These are phyloP conservation scores for Barbus barbus DNA, from an alignment of 2,113 vertebrate species.

Conservation along the genomic window DNA sequence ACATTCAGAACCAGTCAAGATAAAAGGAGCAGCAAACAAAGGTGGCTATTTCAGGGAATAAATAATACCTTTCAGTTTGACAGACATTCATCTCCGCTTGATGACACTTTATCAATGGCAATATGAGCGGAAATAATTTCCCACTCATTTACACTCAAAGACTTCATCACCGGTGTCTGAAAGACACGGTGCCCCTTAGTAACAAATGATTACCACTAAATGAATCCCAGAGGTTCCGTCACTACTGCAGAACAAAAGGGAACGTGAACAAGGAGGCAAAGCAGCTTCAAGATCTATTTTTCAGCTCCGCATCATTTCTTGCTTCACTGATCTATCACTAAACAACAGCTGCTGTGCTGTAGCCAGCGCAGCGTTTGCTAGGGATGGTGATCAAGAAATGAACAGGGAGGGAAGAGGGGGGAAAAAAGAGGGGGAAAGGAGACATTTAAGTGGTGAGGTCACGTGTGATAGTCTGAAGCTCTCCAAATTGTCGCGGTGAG, in stretches of 20 bases:
- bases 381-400: conserved; percentile 64
- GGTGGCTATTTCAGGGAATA: conserved; percentile 37
- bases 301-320: conserved; percentile 85
- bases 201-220: conserved; percentile 85
- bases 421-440: conserved; percentile 55
- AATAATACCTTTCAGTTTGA: conserved; percentile 64
- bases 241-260: conserved; percentile 80
- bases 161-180: conserved; percentile 81
- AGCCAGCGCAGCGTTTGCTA: conserved; percentile 65
- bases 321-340: conserved; percentile 92
- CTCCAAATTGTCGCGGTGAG: conserved; percentile 67
- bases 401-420: conserved; percentile 36
- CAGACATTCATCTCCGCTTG: conserved; percentile 56
- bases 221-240: conserved; percentile 79
- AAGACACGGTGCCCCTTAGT: conserved; percentile 78
- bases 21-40: conserved; percentile 24
- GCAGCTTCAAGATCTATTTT: conserved; percentile 81
- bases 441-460: conserved; percentile 72
- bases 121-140: conserved; percentile 73
- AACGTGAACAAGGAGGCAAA: conserved; percentile 68
- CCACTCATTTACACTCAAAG: conserved; percentile 81
- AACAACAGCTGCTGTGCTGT: conserved; percentile 85
- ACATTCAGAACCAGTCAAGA: conserved; percentile 2
- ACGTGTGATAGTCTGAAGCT: conserved; percentile 75
- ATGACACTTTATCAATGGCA: conserved; percentile 64